Percentiles rank a stretch among this genome's conserved stretches.
These are phyloP conservation scores for Poliocrania exsul DNA, from an alignment of 2,797 vertebrate genomes.

Conservation along the genomic window DNA sequence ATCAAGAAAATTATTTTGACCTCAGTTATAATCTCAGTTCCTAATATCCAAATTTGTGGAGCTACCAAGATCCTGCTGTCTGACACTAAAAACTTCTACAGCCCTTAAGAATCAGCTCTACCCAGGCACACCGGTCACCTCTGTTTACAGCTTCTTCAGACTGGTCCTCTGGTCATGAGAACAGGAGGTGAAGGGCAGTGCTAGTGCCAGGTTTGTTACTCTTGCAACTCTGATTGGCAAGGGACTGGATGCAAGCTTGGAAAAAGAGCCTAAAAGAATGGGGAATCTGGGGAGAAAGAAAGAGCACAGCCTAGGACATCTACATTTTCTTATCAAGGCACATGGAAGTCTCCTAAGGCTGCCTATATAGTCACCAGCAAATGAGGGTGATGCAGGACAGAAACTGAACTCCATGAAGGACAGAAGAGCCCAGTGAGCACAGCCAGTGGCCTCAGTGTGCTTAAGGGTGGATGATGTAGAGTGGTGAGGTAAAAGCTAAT, in stretches of 20 bases:
- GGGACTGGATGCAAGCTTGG: background rate
- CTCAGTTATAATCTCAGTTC: background rate
- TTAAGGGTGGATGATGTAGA: background rate
- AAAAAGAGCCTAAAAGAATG: background rate
- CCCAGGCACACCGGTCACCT: background rate
- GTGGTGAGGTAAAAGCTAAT: background rate
- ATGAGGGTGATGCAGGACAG: background rate
- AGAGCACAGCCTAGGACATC: background rate
- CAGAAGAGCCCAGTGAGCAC: background rate
- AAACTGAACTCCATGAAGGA: accelerated
- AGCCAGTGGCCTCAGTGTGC: background rate
- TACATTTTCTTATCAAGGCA: background rate
- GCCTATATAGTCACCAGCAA: background rate
- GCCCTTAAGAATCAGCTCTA: background rate
- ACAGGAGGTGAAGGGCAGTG: background rate
- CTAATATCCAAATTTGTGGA: background rate
- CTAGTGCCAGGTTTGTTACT: background rate
- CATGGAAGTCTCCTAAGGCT: background rate
- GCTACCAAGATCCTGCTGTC: background rate
- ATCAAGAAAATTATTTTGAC: background rate
- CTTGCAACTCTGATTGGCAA: background rate
- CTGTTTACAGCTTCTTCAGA: background rate
- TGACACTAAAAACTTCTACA: background rate
- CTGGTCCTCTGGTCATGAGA: background rate
- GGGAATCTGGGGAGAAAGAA: background rate